Evolutionary conservation across 1,140 invertebrate species (phyloP), one percentile per base, ranked within the genome.

Genomic region (Aradophagus sp.): DNA sequence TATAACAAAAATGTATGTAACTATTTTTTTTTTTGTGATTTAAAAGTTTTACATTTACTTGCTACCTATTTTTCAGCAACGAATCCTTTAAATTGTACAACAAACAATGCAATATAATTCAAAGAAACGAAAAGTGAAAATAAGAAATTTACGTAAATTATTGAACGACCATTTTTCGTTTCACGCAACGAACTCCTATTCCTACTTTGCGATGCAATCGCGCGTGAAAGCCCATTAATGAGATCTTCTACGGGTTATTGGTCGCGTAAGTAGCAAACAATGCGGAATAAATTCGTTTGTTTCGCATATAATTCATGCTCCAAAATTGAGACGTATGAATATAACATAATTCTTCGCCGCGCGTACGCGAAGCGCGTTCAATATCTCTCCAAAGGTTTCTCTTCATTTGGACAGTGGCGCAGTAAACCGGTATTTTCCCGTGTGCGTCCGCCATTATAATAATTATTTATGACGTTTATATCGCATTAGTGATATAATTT

Each of bases 401-500:
- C 69, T 73, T 73, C 69, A 73, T 73, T 73, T 73, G 62, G 62
- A 62, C 69, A 62, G 55, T 58, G 55, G 26, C 35, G 69, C 69
- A 62, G 61, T 61, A 56, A 72, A 72, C 69, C 61, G 69, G 69
- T 66, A 66, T 72, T 72, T 72, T 66, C 68, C 68, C 50, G 44
- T 36, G 77, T 71, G 58, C 63, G 68, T 73, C 67, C 69, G 72
- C 78, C 77, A 80, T 80, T 76, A 77, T 80, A 80, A 82, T 77
- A 77, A 80, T 82, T 79, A 82, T 82, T 82, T 81, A 81, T 74
- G 72, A 77, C 76, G 73, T 78, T 77, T 78, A 78, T 80, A 82
- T 80, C 79, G 80, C 77, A 79, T 79, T 76, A 75, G 76, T 53
- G 76, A 81, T 80, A 81, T 81, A 82, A 81, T 81, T 82, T 82